Percentiles rank a stretch among this genome's conserved stretches.
These are phyloP conservation scores for Peucedramus taeniatus DNA, from an alignment of 2,113 vertebrate species.

Conservation along the genomic window DNA sequence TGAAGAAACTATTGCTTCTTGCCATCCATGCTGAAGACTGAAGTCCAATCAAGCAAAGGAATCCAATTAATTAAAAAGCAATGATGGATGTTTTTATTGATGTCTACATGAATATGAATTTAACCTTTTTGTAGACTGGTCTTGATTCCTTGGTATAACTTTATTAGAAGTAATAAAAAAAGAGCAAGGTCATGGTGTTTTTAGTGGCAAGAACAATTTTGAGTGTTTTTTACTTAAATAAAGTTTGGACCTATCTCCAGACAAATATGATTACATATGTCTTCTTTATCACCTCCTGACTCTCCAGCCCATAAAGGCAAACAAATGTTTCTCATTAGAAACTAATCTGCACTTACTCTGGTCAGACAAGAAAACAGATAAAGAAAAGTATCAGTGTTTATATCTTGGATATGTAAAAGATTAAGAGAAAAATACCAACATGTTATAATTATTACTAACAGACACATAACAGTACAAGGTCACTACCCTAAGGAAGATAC, in stretches of 20 bases:
- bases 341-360: neutral
- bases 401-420: neutral
- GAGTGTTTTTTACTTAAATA: neutral
- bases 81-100: neutral
- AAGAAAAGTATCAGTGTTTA: neutral
- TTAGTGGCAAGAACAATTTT: neutral
- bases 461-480: neutral
- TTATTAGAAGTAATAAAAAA: neutral
- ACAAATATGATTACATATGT: neutral
- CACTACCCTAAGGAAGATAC: neutral
- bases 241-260: neutral
- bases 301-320: neutral
- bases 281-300: neutral
- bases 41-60: neutral
- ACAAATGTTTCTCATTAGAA: neutral
- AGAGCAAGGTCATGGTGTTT: neutral
- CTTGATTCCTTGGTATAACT: neutral
- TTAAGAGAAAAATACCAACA: neutral
- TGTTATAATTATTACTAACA: neutral
- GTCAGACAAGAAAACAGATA: neutral
- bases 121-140: neutral
- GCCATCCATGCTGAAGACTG: neutral
- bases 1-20: neutral
- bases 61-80: neutral
- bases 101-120: neutral